phyloP scores from a whole-genome alignment of 2,888 invertebrate species.

The Drosophila prolongata region DNA sequence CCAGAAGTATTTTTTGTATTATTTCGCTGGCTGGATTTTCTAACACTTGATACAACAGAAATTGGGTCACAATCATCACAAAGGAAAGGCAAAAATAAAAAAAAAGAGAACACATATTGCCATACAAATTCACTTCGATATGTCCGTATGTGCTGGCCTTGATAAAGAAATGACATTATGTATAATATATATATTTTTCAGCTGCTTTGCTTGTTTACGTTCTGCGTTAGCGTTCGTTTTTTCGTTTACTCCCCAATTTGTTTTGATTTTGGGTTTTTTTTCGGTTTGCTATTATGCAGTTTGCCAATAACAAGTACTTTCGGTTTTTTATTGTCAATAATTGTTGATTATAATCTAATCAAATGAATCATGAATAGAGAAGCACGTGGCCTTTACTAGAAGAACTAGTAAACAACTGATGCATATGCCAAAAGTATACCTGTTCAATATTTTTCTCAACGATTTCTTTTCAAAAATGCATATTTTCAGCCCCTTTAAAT shows the following conservation, averaged over 20 bases:
- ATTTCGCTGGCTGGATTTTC: slow-evolving; percentile 34
- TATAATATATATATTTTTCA: slow-evolving; percentile 16
- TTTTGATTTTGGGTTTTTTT: slow-evolving; percentile 29
- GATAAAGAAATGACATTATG: slow-evolving; percentile 47
- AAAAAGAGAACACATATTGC: slow-evolving; percentile 3
- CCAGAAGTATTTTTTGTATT: slow-evolving; percentile 5
- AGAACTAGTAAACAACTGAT: no score
- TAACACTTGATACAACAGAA: slow-evolving; percentile 73
- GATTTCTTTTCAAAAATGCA: neutral
- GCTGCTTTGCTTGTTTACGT: slow-evolving; percentile 44
- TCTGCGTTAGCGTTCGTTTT: slow-evolving; percentile 25
- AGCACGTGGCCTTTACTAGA: slow-evolving; percentile 3
- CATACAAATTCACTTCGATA: slow-evolving; percentile 14
- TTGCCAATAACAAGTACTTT: slow-evolving; percentile 32
- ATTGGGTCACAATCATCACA: slow-evolving; percentile 66
- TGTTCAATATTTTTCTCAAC: neutral
- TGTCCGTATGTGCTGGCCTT: slow-evolving; percentile 33
- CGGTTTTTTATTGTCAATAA: neutral
- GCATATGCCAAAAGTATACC: neutral
- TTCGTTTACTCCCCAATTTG: slow-evolving; percentile 25
- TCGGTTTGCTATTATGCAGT: slow-evolving; percentile 20
- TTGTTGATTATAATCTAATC: slow-evolving; percentile 25
- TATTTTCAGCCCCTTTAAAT: neutral
- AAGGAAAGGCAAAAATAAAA: slow-evolving; percentile 35
- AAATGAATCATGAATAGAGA: neutral